Evolutionary conservation across 2,797 vertebrate species (phyloP), one percentile per base, ranked within the genome.

Genomic region (Gymnocypris eckloni): DNA sequence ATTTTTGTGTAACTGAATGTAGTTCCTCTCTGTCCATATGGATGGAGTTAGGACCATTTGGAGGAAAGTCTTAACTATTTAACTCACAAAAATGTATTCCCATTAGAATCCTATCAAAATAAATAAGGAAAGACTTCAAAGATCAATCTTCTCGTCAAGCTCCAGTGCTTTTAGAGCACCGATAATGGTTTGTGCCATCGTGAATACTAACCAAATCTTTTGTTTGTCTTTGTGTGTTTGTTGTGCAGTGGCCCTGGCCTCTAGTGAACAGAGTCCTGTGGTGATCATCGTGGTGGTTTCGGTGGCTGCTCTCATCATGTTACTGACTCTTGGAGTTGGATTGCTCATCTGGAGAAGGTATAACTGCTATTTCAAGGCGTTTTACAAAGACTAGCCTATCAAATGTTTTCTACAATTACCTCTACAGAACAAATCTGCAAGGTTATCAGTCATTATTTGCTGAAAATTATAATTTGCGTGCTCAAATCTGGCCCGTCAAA

Each of bases 291-390:
- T 95, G 0, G 96, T 98, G 39, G 96, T 98, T 91, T 96, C 97
- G 9, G 93, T 97, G 78, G 95, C 97, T 0, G 97, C 96, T 77
- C 96, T 99, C 79, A 96, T 96, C 0, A 95, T 97, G 94, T 94
- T 99, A 92, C 95, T 97, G 72, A 97, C 97, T 13, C 91, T 97
- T 93, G 96, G 95, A 80, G 93, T 95, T 0, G 96, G 96, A 0
- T 90, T 97, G 88, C 96, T 97, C 91, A 92, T 98, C 90, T 99
- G 98, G 97, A 97, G 95, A 92, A 98, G 98, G 98, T 99, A 95
- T 91, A 91, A 6, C 79, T 6, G 61, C 61, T 64, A 28, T 28
- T 64, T 61, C 59, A 12, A 12, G 1, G 59, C 2, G 5, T 64
- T 64, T 66, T 66, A 8, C 28, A 33, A 66, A 66, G 28, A 16